Evolutionary conservation across 2,113 vertebrate genomes (phyloP).

Genomic region (Chloropsis hardwickii): DNA sequence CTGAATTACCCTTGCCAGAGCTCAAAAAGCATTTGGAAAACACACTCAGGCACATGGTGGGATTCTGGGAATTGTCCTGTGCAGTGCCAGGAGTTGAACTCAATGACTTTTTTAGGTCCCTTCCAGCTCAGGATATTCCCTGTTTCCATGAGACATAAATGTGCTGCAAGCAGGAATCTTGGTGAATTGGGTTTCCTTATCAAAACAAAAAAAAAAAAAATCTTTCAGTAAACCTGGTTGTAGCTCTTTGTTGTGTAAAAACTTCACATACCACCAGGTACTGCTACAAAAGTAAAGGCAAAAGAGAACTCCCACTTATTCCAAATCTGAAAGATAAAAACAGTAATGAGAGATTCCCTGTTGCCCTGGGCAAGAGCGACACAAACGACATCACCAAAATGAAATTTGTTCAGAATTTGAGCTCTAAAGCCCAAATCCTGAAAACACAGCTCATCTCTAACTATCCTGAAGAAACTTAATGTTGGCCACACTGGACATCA

Average conservation of each 20-base stretch:
- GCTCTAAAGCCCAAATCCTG: not conserved
- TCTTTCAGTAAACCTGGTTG: not conserved
- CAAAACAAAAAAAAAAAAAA: not conserved
- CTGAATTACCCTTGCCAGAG: not conserved
- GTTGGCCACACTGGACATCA: not conserved
- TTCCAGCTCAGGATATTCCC: not conserved
- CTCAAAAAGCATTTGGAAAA: not conserved
- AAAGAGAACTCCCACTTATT: not conserved
- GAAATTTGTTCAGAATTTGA: not conserved
- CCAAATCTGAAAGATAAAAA: not conserved
- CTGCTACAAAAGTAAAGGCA: not conserved
- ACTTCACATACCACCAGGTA: not conserved
- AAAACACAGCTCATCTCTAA: not conserved
- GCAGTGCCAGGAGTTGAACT: not conserved
- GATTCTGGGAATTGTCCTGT: not conserved
- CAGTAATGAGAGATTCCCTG: not conserved
- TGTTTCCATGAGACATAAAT: not conserved
- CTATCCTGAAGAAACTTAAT: not conserved
- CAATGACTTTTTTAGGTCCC: fast-evolving
- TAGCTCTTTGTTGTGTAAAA: not conserved
- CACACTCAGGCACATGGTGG: not conserved
- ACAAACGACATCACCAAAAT: not conserved
- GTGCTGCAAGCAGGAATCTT: not conserved
- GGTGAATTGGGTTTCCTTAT: not conserved
- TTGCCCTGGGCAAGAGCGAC: not conserved